A percentile compares a stretch with the other conserved stretches of the same genome.
These are phyloP conservation scores for Microcaecilia unicolor DNA, from an alignment of 2,797 vertebrate genomes.

Conservation along the genomic window DNA sequence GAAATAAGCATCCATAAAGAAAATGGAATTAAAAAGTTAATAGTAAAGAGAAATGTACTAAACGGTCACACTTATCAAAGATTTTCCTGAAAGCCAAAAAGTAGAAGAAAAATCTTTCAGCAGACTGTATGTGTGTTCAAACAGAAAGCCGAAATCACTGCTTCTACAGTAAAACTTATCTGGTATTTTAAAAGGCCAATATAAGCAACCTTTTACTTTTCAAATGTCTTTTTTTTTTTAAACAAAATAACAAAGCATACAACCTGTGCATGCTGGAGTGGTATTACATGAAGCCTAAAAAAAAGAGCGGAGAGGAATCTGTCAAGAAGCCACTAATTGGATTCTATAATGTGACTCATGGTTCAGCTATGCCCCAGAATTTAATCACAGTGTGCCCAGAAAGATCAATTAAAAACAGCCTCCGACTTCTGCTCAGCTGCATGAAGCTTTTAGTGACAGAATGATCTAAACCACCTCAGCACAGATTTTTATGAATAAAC, in stretches of 20 bases:
- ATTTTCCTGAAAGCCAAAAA: no score
- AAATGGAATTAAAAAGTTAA: no score
- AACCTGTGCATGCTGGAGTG: conserved; percentile 13
- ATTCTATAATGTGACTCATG: conserved; percentile 46
- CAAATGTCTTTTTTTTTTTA: conserved; percentile 21
- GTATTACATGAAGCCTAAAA: conserved; percentile 22
- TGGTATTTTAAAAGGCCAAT: conserved; percentile 6
- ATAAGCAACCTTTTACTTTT: conserved; percentile 16
- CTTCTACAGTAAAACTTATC: conserved; percentile 24
- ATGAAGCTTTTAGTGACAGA: conserved; percentile 23
- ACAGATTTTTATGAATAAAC: conserved; percentile 47
- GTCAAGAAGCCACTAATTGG: conserved; percentile 43
- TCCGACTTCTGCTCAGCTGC: conserved; percentile 30
- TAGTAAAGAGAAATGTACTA: no score
- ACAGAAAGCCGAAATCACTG: no score
- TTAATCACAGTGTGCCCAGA: conserved; percentile 35
- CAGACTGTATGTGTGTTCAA: no score
- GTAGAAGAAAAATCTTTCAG: no score
- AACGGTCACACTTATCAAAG: no score
- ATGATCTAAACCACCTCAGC: conserved; percentile 30
- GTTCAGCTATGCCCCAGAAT: conserved; percentile 45
- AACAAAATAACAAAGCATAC: conserved; percentile 28
- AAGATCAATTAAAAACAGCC: conserved; percentile 40
- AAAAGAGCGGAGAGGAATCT: conserved; percentile 35
- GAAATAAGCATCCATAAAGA: no score